Conservation (phyloP, 53 echinoderm and acorn worm genomes). For the Paelopatides confundens region DNA sequence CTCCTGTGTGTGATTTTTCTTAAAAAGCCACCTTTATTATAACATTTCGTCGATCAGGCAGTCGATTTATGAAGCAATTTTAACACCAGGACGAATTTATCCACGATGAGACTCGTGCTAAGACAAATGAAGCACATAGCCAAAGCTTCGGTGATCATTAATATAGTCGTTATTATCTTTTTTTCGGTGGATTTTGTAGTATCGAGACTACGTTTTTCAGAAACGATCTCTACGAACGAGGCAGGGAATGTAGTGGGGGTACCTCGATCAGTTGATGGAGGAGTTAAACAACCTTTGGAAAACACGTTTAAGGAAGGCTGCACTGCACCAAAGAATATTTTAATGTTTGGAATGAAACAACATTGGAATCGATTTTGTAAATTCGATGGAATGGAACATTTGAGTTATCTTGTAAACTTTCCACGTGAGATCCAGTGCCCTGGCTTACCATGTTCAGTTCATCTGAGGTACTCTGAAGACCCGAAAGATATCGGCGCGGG, state of each 20-base stretch:
- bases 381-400: constrained; percentile 15
- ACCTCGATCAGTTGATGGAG: not conserved
- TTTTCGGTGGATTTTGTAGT: not conserved
- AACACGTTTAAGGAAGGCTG: constrained; percentile 17
- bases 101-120: constrained; percentile 4
- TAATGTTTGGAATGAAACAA: constrained; percentile 37
- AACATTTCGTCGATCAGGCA: no score
- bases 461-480: not conserved
- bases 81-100: no score
- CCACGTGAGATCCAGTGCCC: constrained; percentile 28
- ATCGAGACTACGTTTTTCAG: not conserved
- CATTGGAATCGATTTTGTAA: constrained; percentile 17
- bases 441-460: not conserved
- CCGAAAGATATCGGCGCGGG: not conserved
- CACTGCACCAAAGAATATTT: not conserved
- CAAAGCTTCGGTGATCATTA: constrained; percentile 3
- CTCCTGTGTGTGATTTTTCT: no score
- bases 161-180: not conserved
- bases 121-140: constrained; percentile 32
- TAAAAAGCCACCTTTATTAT: no score
- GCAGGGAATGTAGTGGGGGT: not conserved
- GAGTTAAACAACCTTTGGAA: not conserved
- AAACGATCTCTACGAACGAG: not conserved
- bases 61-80: no score
- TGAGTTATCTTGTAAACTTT: constrained; percentile 15